Conservation (phyloP, 2,113 vertebrate species). For the Crotalus tigris region DNA sequence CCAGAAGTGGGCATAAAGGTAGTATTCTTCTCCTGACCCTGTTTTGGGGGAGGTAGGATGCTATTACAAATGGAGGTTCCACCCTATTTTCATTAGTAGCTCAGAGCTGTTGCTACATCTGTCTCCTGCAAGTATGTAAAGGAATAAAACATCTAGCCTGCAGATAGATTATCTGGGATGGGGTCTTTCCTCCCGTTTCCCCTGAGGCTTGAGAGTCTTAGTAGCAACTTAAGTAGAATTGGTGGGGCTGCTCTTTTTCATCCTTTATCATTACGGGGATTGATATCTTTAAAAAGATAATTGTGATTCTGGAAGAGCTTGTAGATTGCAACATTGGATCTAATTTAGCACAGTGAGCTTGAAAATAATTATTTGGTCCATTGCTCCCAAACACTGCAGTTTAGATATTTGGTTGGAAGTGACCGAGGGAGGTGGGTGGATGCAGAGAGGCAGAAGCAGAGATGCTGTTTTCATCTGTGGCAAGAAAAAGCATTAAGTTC, state of each 20-base stretch:
- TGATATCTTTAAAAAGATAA: not conserved
- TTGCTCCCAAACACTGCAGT: not conserved
- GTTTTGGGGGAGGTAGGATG: not conserved
- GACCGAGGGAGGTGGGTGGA: not conserved
- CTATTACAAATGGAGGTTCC: not conserved
- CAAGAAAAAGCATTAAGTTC: not conserved
- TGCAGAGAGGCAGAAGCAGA: not conserved
- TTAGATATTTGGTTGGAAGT: not conserved
- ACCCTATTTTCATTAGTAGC: not conserved
- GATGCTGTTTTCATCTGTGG: not conserved
- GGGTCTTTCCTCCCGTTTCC: not conserved
- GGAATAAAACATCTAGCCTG: not conserved
- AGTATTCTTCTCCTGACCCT: not conserved
- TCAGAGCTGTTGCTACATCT: not conserved
- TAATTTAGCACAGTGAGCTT: not conserved
- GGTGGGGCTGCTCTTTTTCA: not conserved
- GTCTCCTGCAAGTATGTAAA: not conserved
- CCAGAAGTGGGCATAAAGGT: not conserved
- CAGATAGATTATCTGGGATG: not conserved
- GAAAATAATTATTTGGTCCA: not conserved
- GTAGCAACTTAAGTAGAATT: not conserved
- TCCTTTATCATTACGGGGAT: not conserved
- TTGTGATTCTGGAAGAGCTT: not conserved
- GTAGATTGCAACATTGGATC: not conserved
- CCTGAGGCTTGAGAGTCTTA: not conserved